phyloP scores from a whole-genome alignment of 37 sponge, comb jelly and placozoan genomes.

The Eunapius fragilis region DNA sequence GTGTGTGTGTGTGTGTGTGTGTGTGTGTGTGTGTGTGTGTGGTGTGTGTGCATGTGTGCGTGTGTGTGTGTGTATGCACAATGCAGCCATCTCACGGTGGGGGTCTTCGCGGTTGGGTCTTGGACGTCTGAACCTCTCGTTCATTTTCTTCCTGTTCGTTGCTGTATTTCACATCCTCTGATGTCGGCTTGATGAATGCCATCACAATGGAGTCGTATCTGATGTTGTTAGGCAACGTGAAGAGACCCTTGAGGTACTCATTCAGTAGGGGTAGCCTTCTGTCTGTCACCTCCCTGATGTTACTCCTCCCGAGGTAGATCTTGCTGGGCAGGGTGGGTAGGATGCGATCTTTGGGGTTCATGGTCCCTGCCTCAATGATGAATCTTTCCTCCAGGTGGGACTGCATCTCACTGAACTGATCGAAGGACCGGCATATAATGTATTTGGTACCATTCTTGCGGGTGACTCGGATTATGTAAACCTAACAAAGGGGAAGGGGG shows the following conservation, averaged over 20 bases:
- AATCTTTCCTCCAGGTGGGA: constrained; percentile 73
- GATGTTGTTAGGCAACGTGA: constrained; percentile 58
- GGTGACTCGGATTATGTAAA: constrained; percentile 73
- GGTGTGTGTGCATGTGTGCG: too few species aligned
- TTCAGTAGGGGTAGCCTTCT: constrained; percentile 73
- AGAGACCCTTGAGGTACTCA: constrained; percentile 66
- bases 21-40: too few species aligned
- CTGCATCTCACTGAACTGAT: constrained; percentile 79
- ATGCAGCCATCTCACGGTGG: constrained; percentile 1
- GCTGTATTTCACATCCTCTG: constrained; percentile 40
- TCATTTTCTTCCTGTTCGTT: constrained; percentile 7
- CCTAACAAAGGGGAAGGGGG: constrained; percentile 18
- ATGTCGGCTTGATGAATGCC: constrained; percentile 32
- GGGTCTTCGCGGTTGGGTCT: background rate
- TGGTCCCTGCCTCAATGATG: constrained; percentile 80
- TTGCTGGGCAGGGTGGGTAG: constrained; percentile 80
- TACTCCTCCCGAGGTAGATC: constrained; percentile 76
- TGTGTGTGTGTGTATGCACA: too few species aligned
- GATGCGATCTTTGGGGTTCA: constrained; percentile 56
- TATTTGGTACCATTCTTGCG: constrained; percentile 54
- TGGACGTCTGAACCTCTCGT: constrained; percentile 1
- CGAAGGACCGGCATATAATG: constrained; percentile 72
- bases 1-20: too few species aligned
- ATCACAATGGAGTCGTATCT: constrained; percentile 77
- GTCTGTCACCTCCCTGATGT: constrained; percentile 82